These are phyloP conservation scores for Girardinichthys multiradiatus DNA, from an alignment of 2,113 vertebrate genomes.

Conservation along the genomic window DNA sequence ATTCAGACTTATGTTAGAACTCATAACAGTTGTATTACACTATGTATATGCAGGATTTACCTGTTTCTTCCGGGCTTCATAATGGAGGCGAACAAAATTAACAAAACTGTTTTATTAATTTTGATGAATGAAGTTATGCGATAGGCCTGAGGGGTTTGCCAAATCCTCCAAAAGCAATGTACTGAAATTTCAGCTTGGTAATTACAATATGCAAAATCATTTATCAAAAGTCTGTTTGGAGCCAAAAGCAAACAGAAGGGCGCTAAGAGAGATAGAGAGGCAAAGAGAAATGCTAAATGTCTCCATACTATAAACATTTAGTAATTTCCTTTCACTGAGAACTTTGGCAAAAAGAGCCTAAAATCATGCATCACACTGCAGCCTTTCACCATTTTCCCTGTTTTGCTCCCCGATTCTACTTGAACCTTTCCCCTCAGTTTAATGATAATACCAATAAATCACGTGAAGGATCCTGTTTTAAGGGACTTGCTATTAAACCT, in stretches of 20 bases:
- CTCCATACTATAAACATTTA: conserved; percentile 62
- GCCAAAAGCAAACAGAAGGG: conserved; percentile 59
- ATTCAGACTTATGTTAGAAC: not conserved
- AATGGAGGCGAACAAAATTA: conserved; percentile 21
- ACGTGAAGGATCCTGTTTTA: conserved; percentile 22
- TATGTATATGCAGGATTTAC: not conserved
- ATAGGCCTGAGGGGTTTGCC: conserved; percentile 38
- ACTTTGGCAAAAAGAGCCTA: conserved; percentile 49
- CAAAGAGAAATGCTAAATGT: conserved; percentile 49
- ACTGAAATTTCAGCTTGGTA: conserved; percentile 52
- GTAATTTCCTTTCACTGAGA: conserved; percentile 45
- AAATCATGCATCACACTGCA: conserved; percentile 56
- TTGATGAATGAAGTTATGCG: conserved; percentile 53
- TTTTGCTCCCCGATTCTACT: conserved; percentile 15
- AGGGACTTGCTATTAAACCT: conserved; percentile 40
- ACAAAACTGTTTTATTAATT: conserved; percentile 40
- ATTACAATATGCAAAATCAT: conserved; percentile 69
- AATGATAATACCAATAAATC: conserved; percentile 56
- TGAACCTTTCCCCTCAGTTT: conserved; percentile 8
- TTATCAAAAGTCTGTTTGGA: conserved; percentile 55
- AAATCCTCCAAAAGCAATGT: conserved; percentile 68
- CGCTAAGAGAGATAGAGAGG: conserved; percentile 26
- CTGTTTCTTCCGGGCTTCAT: conserved; percentile 21
- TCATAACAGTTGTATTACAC: not conserved
- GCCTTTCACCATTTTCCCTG: conserved; percentile 1